Percentiles rank a stretch among this genome's conserved stretches.
Conservation (phyloP, 2,113 vertebrate genomes). For the Sylvilagus bachmani region DNA sequence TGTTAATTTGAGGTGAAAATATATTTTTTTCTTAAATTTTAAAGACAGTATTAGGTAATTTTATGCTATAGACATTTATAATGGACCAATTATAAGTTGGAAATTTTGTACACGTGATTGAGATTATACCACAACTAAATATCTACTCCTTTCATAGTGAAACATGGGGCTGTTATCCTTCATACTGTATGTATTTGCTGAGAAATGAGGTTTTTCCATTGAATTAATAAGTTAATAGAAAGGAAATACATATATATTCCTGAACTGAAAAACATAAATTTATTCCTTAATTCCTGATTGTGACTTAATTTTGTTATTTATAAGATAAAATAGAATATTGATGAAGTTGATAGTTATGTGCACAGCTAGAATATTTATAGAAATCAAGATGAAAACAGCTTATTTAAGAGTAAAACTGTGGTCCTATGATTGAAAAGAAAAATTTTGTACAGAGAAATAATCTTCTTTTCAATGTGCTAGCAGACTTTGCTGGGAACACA, state of each 20-base stretch:
- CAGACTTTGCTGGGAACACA: not conserved
- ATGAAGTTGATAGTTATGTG: not conserved
- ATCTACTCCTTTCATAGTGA: not conserved
- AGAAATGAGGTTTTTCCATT: not conserved
- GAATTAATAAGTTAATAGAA: not conserved
- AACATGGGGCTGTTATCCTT: not conserved
- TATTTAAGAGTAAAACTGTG: not conserved
- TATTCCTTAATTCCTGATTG: not conserved
- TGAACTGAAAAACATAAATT: not conserved
- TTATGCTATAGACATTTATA: not conserved
- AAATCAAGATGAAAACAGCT: constrained; percentile 18
- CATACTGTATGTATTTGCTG: not conserved
- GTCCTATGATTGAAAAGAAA: constrained; percentile 23
- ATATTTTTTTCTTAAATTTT: not conserved
- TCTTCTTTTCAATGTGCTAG: constrained; percentile 3
- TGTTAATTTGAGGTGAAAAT: not conserved
- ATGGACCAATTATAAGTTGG: not conserved
- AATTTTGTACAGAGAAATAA: not conserved
- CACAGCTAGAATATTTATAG: not conserved
- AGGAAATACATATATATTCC: not conserved
- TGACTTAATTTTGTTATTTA: constrained; percentile 11
- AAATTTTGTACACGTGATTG: not conserved
- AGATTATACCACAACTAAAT: not conserved
- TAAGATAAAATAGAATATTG: not conserved
- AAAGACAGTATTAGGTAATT: not conserved